phyloP scores from a whole-genome alignment of 2,113 vertebrate genomes.

The Martes martes region DNA sequence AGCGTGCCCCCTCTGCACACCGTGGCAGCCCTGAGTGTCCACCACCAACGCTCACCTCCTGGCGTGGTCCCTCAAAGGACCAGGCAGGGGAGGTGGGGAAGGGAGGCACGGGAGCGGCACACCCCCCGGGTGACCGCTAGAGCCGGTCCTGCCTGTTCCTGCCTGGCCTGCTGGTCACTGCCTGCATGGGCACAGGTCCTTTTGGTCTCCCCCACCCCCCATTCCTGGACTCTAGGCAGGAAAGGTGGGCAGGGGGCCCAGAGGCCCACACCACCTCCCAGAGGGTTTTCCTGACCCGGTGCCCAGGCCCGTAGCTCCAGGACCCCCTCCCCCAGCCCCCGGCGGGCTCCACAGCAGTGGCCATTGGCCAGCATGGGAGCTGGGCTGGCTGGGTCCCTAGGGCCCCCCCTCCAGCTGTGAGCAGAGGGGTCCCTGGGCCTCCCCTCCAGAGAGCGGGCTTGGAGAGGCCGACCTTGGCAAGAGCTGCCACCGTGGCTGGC shows the following conservation, averaged over 20 bases:
- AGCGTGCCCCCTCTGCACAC: background rate
- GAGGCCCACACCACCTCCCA: background rate
- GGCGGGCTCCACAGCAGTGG: background rate
- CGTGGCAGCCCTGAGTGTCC: background rate
- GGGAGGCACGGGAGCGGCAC: background rate
- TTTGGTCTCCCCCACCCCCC: background rate
- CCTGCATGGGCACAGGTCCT: accelerated
- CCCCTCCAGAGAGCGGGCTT: background rate
- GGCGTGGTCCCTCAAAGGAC: background rate
- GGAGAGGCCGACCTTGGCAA: background rate
- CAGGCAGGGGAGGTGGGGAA: background rate
- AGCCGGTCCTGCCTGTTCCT: background rate
- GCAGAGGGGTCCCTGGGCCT: background rate
- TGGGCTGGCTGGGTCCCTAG: accelerated
- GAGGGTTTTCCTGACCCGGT: background rate
- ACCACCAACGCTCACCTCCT: accelerated
- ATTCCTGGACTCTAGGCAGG: background rate
- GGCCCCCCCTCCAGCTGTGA: background rate
- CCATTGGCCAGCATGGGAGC: background rate
- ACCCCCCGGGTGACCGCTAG: background rate
- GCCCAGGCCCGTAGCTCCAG: background rate
- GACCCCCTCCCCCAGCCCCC: too few relatives aligned
- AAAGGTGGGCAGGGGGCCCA: background rate
- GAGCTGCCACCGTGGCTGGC: background rate
- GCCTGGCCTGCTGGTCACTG: background rate